phyloP scores from a whole-genome alignment of 1,140 invertebrate species.

The Sitobion miscanthi region DNA sequence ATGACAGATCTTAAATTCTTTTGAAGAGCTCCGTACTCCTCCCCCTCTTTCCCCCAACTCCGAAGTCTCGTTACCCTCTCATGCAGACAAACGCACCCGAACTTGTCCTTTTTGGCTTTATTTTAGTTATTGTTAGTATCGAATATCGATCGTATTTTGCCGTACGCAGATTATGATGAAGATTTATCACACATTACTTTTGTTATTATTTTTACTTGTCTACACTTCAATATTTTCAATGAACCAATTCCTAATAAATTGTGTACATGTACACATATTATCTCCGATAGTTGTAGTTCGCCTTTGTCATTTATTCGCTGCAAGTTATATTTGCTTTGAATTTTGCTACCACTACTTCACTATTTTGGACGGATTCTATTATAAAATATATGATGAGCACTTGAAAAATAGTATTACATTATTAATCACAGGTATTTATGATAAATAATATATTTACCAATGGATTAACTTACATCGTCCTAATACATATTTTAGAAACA shows the following conservation, averaged over 20 bases:
- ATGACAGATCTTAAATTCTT: neutral
- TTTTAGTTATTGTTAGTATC: neutral
- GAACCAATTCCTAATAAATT: too few species aligned
- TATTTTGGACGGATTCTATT: neutral
- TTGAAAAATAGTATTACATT: neutral
- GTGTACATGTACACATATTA: neutral
- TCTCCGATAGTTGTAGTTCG: neutral
- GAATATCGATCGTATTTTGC: neutral
- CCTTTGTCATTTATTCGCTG: too few species aligned
- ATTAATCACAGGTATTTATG: neutral
- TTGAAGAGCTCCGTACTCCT: too few species aligned
- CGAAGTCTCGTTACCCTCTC: neutral
- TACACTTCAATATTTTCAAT: neutral
- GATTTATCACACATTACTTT: neutral
- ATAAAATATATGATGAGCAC: neutral
- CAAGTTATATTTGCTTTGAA: neutral
- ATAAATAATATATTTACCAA: neutral
- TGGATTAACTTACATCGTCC: neutral
- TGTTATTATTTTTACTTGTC: neutral
- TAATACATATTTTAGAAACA: neutral
- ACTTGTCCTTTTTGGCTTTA: neutral
- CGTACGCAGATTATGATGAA: neutral
- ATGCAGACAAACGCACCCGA: neutral
- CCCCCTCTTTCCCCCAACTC: too few species aligned
- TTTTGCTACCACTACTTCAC: neutral